phyloP scores from a whole-genome alignment of 2,797 vertebrate species.

The Tenualosa ilisha region DNA sequence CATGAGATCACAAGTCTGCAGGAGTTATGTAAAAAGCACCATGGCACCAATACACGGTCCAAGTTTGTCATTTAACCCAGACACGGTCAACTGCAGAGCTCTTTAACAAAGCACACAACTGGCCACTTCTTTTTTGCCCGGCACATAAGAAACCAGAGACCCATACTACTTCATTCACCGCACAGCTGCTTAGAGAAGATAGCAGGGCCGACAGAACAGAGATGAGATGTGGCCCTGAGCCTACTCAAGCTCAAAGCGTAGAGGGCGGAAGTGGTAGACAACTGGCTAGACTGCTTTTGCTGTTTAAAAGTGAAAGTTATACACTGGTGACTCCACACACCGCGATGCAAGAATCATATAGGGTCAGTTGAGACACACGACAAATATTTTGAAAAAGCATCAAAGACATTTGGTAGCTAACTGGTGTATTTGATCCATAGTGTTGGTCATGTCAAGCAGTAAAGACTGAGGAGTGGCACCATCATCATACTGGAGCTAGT shows the following conservation, averaged over 20 bases:
- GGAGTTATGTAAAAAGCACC: neutral
- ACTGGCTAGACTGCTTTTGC: neutral
- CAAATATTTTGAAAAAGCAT: neutral
- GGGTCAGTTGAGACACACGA: neutral
- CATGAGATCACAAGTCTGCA: neutral
- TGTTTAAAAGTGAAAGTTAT: neutral
- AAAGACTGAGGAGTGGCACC: too few relatives aligned
- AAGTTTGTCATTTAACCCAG: neutral
- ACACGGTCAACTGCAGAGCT: neutral
- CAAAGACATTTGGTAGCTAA: too few relatives aligned
- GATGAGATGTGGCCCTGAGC: neutral
- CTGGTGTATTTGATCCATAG: too few relatives aligned
- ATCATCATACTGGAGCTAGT: too few relatives aligned
- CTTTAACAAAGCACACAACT: neutral
- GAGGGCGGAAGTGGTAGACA: neutral
- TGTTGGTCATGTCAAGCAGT: too few relatives aligned
- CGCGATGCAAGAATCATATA: neutral
- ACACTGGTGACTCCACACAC: neutral
- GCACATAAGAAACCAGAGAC: neutral
- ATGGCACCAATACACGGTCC: neutral
- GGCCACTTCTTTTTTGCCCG: neutral
- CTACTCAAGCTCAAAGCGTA: neutral
- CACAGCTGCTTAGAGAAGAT: slow-evolving; percentile 1
- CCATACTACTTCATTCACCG: neutral
- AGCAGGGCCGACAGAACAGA: neutral